Evolutionary conservation across 2,797 vertebrate species (phyloP).

Genomic region (Leuciscus waleckii): DNA sequence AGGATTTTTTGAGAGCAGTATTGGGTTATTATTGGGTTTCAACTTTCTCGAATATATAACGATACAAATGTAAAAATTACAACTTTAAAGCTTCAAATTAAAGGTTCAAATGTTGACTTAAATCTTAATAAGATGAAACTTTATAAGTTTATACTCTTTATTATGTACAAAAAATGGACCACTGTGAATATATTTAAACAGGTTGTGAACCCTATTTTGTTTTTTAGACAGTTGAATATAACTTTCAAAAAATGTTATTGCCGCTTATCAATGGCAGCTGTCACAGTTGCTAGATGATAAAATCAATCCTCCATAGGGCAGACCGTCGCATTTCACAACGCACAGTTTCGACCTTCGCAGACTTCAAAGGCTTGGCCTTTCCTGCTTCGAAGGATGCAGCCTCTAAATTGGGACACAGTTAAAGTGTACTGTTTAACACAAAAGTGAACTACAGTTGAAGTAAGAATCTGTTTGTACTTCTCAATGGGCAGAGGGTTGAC

Average conservation of each 20-base stretch:
- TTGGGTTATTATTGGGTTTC: background rate
- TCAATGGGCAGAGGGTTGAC: constrained; percentile 96
- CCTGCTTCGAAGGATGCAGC: background rate
- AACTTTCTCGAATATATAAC: background rate
- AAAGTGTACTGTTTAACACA: background rate
- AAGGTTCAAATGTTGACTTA: background rate
- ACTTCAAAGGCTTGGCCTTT: background rate
- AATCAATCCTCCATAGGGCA: background rate
- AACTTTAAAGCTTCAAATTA: background rate
- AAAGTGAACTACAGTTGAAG: background rate
- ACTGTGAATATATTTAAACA: background rate
- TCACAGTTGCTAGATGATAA: background rate
- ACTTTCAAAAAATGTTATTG: background rate
- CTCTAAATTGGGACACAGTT: background rate
- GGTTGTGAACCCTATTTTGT: background rate
- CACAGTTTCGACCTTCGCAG: background rate
- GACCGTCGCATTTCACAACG: background rate
- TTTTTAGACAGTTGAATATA: background rate
- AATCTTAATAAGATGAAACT: background rate
- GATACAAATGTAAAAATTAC: background rate
- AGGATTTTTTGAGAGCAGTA: background rate
- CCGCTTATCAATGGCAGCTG: background rate
- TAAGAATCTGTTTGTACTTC: constrained; percentile 82
- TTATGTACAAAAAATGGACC: background rate
- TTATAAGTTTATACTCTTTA: background rate